These are phyloP conservation scores for Lasioglossum albipes DNA, from an alignment of 1,140 invertebrate species.

Conservation along the genomic window DNA sequence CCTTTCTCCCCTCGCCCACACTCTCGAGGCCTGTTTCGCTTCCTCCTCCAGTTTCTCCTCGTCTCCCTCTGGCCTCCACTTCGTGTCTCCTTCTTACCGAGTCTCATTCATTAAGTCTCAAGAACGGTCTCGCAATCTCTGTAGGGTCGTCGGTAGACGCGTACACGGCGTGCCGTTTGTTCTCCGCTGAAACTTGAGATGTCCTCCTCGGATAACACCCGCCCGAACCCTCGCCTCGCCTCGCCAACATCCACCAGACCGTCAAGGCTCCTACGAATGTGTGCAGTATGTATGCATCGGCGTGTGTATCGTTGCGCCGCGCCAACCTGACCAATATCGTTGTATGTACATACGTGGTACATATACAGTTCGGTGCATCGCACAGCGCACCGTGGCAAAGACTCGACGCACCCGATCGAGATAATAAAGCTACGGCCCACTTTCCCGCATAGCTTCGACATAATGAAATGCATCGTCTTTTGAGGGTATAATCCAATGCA, in stretches of 20 bases:
- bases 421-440: conserved; percentile 27
- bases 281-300: too few relatives aligned
- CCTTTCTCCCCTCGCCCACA: background rate
- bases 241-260: conserved; percentile 15
- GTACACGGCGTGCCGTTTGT: conserved; percentile 72
- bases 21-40: conserved; percentile 1
- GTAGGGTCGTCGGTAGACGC: conserved; percentile 65
- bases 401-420: too few relatives aligned
- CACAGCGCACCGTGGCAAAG: too few relatives aligned
- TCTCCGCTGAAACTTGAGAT: conserved; percentile 72
- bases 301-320: too few relatives aligned
- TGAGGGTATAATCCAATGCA: conserved; percentile 68
- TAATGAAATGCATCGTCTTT: conserved; percentile 71
- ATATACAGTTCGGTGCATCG: too few relatives aligned
- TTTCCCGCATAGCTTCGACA: conserved; percentile 57
- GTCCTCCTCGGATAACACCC: conserved; percentile 68
- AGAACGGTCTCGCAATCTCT: conserved; percentile 65
- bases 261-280: conserved; percentile 20
- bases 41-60: background rate
- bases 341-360: background rate
- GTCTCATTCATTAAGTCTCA: conserved; percentile 69
- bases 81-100: conserved; percentile 34
- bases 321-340: too few relatives aligned
- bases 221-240: background rate
- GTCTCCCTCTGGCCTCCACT: background rate